Evolutionary conservation across 2,797 vertebrate genomes (phyloP).

Genomic region (Anableps anableps): DNA sequence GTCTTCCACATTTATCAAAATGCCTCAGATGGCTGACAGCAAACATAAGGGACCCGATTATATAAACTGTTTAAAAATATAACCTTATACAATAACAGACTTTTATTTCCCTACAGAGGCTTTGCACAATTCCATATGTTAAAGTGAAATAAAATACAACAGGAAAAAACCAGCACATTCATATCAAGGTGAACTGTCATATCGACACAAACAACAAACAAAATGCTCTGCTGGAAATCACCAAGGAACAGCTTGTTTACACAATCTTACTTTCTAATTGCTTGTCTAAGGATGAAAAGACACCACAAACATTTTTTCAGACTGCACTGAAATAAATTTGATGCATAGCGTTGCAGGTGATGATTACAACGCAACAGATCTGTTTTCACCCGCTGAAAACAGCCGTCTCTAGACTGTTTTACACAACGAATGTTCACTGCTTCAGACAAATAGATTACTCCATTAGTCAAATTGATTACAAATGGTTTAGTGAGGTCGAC

Average conservation of each 20-base stretch:
- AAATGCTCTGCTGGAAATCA: slow-evolving; percentile 34
- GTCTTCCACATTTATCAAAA: slow-evolving; percentile 9
- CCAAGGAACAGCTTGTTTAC: slow-evolving; percentile 38
- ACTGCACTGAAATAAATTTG: slow-evolving; percentile 18
- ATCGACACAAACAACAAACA: slow-evolving; percentile 15
- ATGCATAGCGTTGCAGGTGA: slow-evolving; percentile 7
- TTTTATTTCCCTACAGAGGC: slow-evolving; percentile 2
- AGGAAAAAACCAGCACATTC: slow-evolving; percentile 7
- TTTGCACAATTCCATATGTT: slow-evolving; percentile 19
- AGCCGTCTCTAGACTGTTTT: slow-evolving; percentile 43
- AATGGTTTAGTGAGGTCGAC: slow-evolving; percentile 42
- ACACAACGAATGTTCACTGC: slow-evolving; percentile 43
- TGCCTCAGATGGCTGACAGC: not conserved
- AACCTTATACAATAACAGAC: not conserved
- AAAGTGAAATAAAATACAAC: slow-evolving; percentile 24
- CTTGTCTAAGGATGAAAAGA: slow-evolving; percentile 27
- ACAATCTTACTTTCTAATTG: slow-evolving; percentile 38
- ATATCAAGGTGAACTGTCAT: slow-evolving; percentile 32
- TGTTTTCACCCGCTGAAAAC: slow-evolving; percentile 38
- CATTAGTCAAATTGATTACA: slow-evolving; percentile 64
- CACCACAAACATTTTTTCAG: slow-evolving; percentile 22
- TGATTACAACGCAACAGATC: slow-evolving; percentile 29
- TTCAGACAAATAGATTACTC: slow-evolving; percentile 55
- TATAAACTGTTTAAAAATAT: slow-evolving; percentile 15
- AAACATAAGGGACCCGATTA: slow-evolving; percentile 29